These are phyloP conservation scores for Mastomys coucha DNA, from an alignment of 2,113 vertebrate species.

Conservation along the genomic window DNA sequence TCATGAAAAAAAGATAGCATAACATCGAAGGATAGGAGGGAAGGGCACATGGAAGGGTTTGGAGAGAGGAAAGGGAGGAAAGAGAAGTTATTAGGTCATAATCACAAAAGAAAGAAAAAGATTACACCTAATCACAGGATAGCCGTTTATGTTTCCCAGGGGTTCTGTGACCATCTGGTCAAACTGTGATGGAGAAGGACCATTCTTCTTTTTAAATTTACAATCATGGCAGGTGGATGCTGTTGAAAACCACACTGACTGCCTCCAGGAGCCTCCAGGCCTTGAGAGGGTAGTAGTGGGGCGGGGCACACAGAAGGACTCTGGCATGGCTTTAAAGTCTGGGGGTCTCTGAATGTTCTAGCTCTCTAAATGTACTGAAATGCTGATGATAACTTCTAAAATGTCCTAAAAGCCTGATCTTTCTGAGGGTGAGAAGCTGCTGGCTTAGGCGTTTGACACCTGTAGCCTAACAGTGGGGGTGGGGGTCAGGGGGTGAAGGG, in stretches of 20 bases:
- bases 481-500: too few species aligned
- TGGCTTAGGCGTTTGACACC: too few species aligned
- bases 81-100: not conserved
- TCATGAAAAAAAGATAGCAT: not conserved
- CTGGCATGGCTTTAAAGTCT: too few species aligned
- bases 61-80: not conserved
- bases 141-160: not conserved
- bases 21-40: not conserved
- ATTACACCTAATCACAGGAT: not conserved
- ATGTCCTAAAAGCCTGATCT: too few species aligned
- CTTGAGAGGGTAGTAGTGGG: too few species aligned
- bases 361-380: too few species aligned
- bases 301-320: too few species aligned
- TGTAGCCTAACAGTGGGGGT: too few species aligned
- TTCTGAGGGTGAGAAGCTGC: too few species aligned
- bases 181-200: not conserved
- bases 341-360: too few species aligned
- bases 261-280: too few species aligned
- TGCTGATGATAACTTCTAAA: too few species aligned
- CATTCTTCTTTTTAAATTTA: slow-evolving; percentile 8
- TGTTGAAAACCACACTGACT: slow-evolving; percentile 20
- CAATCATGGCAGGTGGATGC: not conserved
- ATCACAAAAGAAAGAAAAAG: not conserved
- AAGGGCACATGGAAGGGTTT: not conserved
- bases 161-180: not conserved